Evolutionary conservation across 2,888 invertebrate genomes (phyloP).

Genomic region (Acrobasis suavella): DNA sequence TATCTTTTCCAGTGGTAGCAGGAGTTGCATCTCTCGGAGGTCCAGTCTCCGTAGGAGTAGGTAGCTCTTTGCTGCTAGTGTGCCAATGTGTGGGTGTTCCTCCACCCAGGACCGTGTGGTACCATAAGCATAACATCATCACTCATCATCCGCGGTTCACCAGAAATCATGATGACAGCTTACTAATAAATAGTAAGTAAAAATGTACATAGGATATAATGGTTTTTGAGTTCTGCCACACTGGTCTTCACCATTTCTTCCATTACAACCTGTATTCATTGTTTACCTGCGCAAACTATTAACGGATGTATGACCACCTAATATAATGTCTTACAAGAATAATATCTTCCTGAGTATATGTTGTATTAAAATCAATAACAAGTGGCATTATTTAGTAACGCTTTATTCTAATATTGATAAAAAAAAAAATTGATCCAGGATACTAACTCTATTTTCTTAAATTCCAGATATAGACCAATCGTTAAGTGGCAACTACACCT

Average conservation of each 20-base stretch:
- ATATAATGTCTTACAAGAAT: no score
- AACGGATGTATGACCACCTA: no score
- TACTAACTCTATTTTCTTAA: background rate
- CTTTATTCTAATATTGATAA: no score
- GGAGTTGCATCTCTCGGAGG: slow-evolving; percentile 85
- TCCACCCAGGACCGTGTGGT: slow-evolving; percentile 71
- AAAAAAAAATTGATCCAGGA: no score
- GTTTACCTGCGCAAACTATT: no score
- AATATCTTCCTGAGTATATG: no score
- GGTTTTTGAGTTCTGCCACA: no score
- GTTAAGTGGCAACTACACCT: slow-evolving; percentile 90
- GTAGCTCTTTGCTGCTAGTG: slow-evolving; percentile 64
- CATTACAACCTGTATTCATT: no score
- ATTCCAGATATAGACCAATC: slow-evolving; percentile 86
- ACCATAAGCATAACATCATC: slow-evolving; percentile 53
- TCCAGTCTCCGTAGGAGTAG: slow-evolving; percentile 65
- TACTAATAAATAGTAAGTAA: slow-evolving; percentile 70
- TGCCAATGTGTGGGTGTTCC: slow-evolving; percentile 69
- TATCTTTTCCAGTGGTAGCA: slow-evolving; percentile 60
- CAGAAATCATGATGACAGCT: slow-evolving; percentile 69
- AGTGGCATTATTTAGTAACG: no score
- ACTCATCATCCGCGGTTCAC: slow-evolving; percentile 70
- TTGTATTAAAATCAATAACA: no score
- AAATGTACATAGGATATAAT: background rate
- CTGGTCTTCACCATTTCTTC: no score